phyloP scores from a whole-genome alignment of 2,113 vertebrate species.

The Mohoua ochrocephala region DNA sequence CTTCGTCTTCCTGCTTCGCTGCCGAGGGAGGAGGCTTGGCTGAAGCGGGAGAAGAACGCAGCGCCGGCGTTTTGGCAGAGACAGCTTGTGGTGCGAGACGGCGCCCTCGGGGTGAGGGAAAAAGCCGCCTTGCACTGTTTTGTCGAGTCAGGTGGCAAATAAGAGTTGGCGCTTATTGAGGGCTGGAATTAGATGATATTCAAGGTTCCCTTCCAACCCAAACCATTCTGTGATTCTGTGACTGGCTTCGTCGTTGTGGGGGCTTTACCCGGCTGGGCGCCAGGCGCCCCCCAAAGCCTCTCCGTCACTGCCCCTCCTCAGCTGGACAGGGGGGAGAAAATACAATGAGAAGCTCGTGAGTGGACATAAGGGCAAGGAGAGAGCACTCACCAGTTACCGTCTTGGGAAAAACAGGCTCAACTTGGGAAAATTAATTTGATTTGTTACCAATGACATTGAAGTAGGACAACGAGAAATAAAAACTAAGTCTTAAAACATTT shows the following conservation, averaged over 20 bases:
- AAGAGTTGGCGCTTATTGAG: too few species aligned
- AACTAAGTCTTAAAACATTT: background rate
- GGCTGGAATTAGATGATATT: background rate
- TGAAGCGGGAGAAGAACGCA: background rate
- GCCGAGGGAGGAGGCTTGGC: background rate
- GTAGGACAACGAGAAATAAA: background rate
- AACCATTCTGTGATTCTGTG: background rate
- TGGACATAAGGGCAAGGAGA: background rate
- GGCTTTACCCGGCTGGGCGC: background rate
- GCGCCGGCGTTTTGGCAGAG: background rate
- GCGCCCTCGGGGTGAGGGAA: background rate
- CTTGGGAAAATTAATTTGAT: background rate
- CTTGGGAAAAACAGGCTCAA: background rate
- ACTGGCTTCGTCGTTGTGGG: background rate
- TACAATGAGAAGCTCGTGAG: background rate
- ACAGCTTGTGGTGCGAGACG: too few species aligned
- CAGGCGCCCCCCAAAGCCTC: background rate
- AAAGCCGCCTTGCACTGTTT: background rate
- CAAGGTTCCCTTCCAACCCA: background rate
- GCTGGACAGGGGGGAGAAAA: background rate
- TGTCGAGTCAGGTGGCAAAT: background rate
- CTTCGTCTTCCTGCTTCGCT: background rate
- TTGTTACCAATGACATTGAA: background rate
- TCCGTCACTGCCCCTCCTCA: background rate
- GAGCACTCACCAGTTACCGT: background rate